phyloP scores from a whole-genome alignment of 2,888 invertebrate species.

The Phymatocera aterrima region DNA sequence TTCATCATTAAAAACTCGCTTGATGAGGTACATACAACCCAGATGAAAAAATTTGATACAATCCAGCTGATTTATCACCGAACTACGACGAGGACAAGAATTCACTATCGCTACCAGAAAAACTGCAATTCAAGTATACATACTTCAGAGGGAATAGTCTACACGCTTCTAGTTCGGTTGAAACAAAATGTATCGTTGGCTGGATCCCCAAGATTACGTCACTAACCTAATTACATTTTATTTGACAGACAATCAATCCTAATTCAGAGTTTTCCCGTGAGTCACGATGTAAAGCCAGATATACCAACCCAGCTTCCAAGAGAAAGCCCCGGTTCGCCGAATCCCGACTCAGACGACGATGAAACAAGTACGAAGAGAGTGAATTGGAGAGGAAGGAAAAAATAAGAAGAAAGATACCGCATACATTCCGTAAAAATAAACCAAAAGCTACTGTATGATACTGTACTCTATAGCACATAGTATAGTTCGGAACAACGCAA shows the following conservation, averaged over 20 bases:
- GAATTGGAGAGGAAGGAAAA: not conserved
- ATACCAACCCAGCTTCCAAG: not conserved
- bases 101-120: too few species aligned
- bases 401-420: not conserved
- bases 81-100: too few species aligned
- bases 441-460: not conserved
- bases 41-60: too few species aligned
- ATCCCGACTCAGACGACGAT: not conserved
- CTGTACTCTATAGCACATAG: too few species aligned
- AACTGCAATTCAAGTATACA: too few species aligned
- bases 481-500: not conserved
- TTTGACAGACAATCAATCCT: conserved; percentile 28
- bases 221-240: conserved; percentile 25
- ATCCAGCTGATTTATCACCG: too few species aligned
- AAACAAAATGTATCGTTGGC: not conserved
- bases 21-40: too few species aligned
- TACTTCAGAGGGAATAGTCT: not conserved
- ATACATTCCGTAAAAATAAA: not conserved
- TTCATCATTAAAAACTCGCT: too few species aligned
- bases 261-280: conserved; percentile 19
- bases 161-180: not conserved
- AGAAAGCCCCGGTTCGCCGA: not conserved
- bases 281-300: too few species aligned
- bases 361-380: not conserved
- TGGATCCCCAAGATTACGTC: not conserved